Evolutionary conservation across 2,113 vertebrate genomes (phyloP).

Genomic region (Falco punctatus): DNA sequence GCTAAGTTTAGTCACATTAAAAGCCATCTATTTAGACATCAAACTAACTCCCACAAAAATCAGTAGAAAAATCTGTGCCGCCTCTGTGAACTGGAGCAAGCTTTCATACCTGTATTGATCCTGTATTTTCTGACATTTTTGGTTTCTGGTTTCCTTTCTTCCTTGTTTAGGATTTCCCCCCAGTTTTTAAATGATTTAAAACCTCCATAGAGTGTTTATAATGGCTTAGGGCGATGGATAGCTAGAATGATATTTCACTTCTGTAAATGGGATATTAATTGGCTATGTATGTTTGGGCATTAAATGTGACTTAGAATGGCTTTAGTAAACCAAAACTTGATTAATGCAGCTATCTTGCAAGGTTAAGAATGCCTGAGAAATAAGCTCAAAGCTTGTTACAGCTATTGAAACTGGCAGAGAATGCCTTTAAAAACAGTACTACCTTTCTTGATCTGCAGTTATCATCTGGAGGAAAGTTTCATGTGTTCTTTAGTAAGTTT

Average conservation of each 20-base stretch:
- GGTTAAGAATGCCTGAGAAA: neutral
- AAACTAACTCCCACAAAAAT: neutral
- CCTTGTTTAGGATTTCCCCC: neutral
- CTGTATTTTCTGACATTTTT: neutral
- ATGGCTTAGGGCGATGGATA: neutral
- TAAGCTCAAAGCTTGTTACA: neutral
- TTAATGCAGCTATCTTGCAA: neutral
- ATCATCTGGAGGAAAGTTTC: neutral
- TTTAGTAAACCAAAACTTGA: conserved; percentile 7
- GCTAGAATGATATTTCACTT: neutral
- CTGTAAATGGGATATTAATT: neutral
- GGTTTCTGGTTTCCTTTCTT: neutral
- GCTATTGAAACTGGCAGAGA: neutral
- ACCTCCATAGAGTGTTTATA: neutral
- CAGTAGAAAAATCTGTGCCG: neutral
- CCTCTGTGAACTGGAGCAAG: neutral
- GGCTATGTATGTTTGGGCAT: neutral
- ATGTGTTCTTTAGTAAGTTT: neutral
- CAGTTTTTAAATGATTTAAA: neutral
- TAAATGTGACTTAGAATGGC: neutral
- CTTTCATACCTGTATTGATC: neutral
- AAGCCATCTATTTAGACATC: neutral
- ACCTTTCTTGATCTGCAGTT: neutral
- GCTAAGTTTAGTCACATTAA: neutral
- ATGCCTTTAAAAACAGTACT: neutral